These are phyloP conservation scores for Caenorhabditis sp. DNA, from an alignment of 2,888 invertebrate species.

Conservation along the genomic window DNA sequence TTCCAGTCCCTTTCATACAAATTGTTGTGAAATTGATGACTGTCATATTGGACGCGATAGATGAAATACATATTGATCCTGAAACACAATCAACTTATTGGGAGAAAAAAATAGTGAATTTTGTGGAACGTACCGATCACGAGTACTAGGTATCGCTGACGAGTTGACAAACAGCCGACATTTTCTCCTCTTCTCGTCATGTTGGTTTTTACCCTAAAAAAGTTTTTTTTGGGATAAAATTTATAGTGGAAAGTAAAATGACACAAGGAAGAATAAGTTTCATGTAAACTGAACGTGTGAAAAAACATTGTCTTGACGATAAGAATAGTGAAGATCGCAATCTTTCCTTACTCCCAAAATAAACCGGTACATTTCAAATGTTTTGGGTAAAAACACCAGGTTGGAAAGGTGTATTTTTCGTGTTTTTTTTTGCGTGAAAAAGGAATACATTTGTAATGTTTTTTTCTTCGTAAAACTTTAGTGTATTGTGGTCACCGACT, in stretches of 20 bases:
- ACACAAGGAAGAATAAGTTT: no score
- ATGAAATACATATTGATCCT: constrained; percentile 58
- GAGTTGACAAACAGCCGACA: constrained; percentile 10
- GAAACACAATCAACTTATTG: background rate
- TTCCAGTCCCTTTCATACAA: constrained; percentile 53
- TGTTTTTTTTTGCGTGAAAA: no score
- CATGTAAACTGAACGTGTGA: no score
- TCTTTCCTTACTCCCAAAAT: background rate
- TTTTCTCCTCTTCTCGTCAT: background rate
- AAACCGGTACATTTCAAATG: background rate
- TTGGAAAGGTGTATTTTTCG: no score
- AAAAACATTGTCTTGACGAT: background rate
- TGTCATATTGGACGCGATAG: constrained; percentile 65
- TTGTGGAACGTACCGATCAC: constrained; percentile 34
- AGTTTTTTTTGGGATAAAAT: background rate
- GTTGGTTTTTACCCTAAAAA: background rate
- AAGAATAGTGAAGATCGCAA: background rate
- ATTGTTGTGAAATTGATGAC: constrained; percentile 65
- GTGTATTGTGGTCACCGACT: no score
- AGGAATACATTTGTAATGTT: no score
- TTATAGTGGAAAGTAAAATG: background rate
- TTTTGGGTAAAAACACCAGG: background rate
- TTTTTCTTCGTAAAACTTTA: no score
- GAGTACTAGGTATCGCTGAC: constrained; percentile 50
- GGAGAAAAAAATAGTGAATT: background rate